These are phyloP conservation scores for Hyposmocoma kahamanoa DNA, from an alignment of 1,140 invertebrate genomes.

Conservation along the genomic window DNA sequence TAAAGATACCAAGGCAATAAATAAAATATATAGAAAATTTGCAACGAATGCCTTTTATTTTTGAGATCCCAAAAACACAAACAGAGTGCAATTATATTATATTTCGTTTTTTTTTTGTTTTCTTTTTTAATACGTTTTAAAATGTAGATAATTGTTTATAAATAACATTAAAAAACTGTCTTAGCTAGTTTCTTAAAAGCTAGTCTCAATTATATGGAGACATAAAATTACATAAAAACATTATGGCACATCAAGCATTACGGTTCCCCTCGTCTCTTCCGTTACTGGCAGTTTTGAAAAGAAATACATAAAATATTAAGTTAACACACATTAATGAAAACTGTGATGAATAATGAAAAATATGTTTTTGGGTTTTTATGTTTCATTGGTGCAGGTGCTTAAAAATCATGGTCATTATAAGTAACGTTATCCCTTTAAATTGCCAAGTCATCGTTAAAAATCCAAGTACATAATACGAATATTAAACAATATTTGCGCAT, in stretches of 20 bases:
- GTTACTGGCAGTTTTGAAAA: conserved; percentile 23
- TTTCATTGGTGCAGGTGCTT: conserved; percentile 39
- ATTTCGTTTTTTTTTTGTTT: conserved; percentile 32
- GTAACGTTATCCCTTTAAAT: conserved; percentile 24
- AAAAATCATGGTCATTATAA: conserved; percentile 14
- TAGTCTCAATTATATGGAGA: conserved; percentile 21
- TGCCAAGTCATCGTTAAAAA: conserved; percentile 33
- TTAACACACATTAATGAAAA: conserved; percentile 33
- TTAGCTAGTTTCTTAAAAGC: conserved; percentile 18
- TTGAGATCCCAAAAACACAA: conserved; percentile 71
- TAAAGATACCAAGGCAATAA: no score
- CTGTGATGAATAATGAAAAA: conserved; percentile 20
- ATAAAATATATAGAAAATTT: conserved; percentile 15
- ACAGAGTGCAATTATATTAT: conserved; percentile 49
- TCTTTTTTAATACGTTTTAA: conserved; percentile 19
- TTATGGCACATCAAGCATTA: conserved; percentile 52
- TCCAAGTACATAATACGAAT: neutral
- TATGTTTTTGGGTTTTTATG: conserved; percentile 39
- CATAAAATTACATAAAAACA: conserved; percentile 25
- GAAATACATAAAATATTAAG: conserved; percentile 14
- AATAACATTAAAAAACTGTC: no score
- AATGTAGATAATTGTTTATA: no score
- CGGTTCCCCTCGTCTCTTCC: conserved; percentile 43
- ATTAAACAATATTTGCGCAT: conserved; percentile 1
- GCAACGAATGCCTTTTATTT: conserved; percentile 64